phyloP scores from a whole-genome alignment of 2,888 invertebrate species.

The Pheosia tremula region DNA sequence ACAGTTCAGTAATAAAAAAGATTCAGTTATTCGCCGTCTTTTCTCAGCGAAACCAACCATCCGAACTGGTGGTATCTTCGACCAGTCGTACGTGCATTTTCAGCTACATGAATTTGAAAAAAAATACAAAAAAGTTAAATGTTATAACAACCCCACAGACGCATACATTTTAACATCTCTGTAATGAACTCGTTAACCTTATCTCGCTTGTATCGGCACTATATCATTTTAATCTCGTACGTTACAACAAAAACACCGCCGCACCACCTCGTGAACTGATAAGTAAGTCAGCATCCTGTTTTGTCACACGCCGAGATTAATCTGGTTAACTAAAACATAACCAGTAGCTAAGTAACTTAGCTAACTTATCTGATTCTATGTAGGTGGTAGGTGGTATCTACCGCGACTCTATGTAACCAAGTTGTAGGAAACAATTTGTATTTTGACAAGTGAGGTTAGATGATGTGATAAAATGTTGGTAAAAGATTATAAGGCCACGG shows the following conservation, averaged over 20 bases:
- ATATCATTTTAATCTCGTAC: slow-evolving; percentile 18
- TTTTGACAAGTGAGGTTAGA: not conserved
- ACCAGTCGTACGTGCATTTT: no score
- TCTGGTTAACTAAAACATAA: slow-evolving; percentile 33
- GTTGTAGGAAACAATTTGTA: not conserved
- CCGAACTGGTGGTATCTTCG: no score
- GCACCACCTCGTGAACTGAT: slow-evolving; percentile 24
- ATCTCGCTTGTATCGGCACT: slow-evolving; percentile 13
- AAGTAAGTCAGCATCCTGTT: slow-evolving; percentile 48
- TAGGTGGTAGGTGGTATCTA: slow-evolving; percentile 37
- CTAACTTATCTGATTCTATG: slow-evolving; percentile 51
- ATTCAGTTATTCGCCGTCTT: no score
- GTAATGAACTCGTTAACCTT: not conserved
- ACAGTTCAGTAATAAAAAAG: no score
- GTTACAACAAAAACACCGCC: slow-evolving; percentile 27
- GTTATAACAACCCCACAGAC: not conserved
- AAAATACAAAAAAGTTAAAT: not conserved
- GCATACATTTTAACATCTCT: not conserved
- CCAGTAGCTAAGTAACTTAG: slow-evolving; percentile 40
- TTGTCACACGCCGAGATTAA: slow-evolving; percentile 47
- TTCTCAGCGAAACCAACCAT: no score
- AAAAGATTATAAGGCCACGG: no score
- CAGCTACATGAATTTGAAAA: no score
- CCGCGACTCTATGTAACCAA: slow-evolving; percentile 22
- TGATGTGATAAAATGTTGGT: no score